These are phyloP conservation scores for Anolis carolinensis DNA, from an alignment of 2,113 vertebrate species.

Conservation along the genomic window DNA sequence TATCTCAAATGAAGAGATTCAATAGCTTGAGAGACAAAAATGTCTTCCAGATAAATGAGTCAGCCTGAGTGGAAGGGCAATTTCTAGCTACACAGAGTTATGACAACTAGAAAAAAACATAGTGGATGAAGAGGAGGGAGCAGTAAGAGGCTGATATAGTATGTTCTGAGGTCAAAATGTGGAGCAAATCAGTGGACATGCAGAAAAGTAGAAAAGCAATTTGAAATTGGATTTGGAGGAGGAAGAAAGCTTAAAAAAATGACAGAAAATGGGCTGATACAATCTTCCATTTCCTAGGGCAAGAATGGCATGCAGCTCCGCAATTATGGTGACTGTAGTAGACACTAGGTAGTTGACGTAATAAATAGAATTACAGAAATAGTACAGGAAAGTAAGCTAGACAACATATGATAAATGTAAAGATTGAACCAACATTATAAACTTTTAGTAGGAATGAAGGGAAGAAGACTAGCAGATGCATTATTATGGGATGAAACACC, in stretches of 20 bases:
- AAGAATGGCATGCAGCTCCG: not conserved
- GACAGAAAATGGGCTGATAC: conserved; percentile 17
- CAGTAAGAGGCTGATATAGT: conserved; percentile 24
- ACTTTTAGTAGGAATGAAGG: not conserved
- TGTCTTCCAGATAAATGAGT: conserved; percentile 47
- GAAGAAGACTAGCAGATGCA: not conserved
- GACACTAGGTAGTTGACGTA: not conserved
- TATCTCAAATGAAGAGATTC: conserved; percentile 32
- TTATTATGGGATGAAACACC: not conserved
- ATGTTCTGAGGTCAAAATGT: conserved; percentile 25
- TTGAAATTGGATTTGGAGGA: conserved; percentile 36
- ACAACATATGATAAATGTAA: conserved; percentile 10
- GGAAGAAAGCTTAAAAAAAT: conserved; percentile 11
- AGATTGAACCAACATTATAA: not conserved
- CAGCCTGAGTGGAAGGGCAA: conserved; percentile 9
- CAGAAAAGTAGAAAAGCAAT: conserved; percentile 43
- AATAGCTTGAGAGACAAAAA: conserved; percentile 34
- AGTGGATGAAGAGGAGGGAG: not conserved
- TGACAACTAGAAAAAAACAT: conserved; percentile 18
- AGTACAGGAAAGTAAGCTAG: conserved; percentile 38
- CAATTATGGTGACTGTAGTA: conserved; percentile 11
- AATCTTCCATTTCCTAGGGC: conserved; percentile 13
- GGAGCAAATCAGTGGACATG: conserved; percentile 27
- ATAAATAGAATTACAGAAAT: conserved; percentile 25
- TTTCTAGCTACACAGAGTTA: conserved; percentile 22